Conservation (phyloP, 2,888 invertebrate genomes). For the Schizaphis graminum region DNA sequence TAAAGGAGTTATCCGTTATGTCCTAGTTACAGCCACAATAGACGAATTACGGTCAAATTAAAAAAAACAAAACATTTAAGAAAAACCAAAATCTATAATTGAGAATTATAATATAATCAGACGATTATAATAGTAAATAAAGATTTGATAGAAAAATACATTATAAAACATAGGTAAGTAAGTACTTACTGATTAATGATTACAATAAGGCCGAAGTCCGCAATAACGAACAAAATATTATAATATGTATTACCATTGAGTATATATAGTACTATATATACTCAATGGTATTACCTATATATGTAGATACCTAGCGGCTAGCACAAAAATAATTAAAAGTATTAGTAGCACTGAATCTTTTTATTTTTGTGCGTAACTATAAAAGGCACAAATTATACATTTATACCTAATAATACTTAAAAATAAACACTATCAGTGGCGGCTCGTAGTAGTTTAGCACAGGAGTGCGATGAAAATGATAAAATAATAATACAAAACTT, state of each 20-base stretch:
- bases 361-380: neutral
- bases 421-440: no score
- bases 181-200: neutral
- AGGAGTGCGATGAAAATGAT: no score
- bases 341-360: neutral
- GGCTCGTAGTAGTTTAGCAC: no score
- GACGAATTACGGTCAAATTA: no score
- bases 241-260: no score
- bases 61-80: no score
- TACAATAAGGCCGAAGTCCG: neutral
- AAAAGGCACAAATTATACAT: neutral
- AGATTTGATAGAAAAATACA: neutral
- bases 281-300: no score
- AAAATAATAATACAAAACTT: no score
- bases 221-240: neutral
- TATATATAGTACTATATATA: no score
- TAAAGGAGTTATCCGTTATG: neutral
- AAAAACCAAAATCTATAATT: neutral
- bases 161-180: neutral
- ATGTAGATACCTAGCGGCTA: no score
- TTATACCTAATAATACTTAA: neutral
- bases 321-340: neutral
- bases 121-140: neutral
- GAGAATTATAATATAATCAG: neutral
- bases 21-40: no score